Percentiles rank a stretch among this genome's conserved stretches.
These are phyloP conservation scores for Diachasmimorpha longicaudata DNA, from an alignment of 1,140 invertebrate species.

Conservation along the genomic window DNA sequence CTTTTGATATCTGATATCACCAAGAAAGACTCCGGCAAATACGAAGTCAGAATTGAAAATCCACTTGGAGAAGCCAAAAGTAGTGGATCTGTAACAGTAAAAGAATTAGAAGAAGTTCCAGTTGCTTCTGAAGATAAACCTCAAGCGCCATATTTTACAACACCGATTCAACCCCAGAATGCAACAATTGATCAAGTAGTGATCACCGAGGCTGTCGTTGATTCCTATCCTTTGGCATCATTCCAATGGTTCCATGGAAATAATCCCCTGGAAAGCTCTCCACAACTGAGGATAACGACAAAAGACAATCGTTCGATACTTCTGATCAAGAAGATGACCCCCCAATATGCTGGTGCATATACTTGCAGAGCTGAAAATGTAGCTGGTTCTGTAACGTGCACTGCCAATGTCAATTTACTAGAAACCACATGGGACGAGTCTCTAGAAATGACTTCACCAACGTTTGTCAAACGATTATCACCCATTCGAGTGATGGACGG, in stretches of 20 bases:
- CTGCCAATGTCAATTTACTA: slow-evolving; percentile 76
- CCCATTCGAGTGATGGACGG: slow-evolving; percentile 90
- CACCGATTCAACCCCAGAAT: slow-evolving; percentile 74
- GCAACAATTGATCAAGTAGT: slow-evolving; percentile 78
- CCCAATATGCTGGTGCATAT: slow-evolving; percentile 78
- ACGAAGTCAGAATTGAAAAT: slow-evolving; percentile 81
- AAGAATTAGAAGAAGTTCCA: slow-evolving; percentile 62
- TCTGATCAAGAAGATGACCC: slow-evolving; percentile 76
- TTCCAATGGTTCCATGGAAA: slow-evolving; percentile 86
- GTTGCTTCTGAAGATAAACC: slow-evolving; percentile 65
- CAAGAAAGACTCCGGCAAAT: slow-evolving; percentile 82
- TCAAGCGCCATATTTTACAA: slow-evolving; percentile 75
- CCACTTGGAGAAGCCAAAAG: slow-evolving; percentile 78
- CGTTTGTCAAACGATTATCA: slow-evolving; percentile 74
- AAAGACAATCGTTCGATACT: slow-evolving; percentile 82
- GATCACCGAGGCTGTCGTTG: slow-evolving; percentile 78
- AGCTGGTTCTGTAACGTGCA: slow-evolving; percentile 82
- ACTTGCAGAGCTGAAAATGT: slow-evolving; percentile 90
- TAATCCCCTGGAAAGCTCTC: slow-evolving; percentile 64
- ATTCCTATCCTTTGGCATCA: slow-evolving; percentile 78
- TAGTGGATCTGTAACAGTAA: slow-evolving; percentile 75
- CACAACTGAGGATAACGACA: slow-evolving; percentile 73
- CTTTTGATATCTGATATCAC: slow-evolving; percentile 74
- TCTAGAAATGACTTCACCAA: slow-evolving; percentile 73
- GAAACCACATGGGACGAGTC: slow-evolving; percentile 69